Percentiles rank a stretch among this genome's conserved stretches.
Conservation (phyloP, 1,140 invertebrate genomes). For the Drosophila athabasca region DNA sequence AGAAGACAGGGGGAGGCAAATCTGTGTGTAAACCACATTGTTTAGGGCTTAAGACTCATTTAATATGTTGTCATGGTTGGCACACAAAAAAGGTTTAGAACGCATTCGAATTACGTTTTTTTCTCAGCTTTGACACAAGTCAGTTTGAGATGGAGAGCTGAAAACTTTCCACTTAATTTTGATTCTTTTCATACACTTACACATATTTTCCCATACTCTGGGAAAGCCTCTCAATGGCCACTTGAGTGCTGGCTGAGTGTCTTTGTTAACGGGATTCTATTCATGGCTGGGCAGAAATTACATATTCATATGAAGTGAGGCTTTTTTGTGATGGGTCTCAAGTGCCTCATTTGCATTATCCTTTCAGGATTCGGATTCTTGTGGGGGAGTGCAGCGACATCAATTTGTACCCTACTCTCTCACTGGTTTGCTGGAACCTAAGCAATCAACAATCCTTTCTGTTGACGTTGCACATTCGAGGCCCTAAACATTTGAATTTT, state of each 20-base stretch:
- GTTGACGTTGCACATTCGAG: conserved; percentile 31
- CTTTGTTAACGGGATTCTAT: conserved; percentile 31
- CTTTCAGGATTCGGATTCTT: conserved; percentile 19
- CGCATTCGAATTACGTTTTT: conserved; percentile 47
- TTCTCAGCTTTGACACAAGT: conserved; percentile 26
- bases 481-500: conserved; percentile 27
- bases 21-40: conserved; percentile 43
- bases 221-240: conserved; percentile 37
- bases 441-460: conserved; percentile 35
- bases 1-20: background rate
- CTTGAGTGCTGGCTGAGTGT: conserved; percentile 33
- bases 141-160: conserved; percentile 20
- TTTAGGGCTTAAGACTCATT: conserved; percentile 48
- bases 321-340: conserved; percentile 45
- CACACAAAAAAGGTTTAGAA: conserved; percentile 45
- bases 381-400: conserved; percentile 11
- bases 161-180: conserved; percentile 49
- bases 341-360: conserved; percentile 57
- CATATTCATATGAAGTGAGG: conserved; percentile 52
- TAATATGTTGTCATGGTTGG: conserved; percentile 58
- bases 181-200: conserved; percentile 32
- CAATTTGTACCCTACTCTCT: conserved; percentile 13
- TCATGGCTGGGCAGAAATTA: conserved; percentile 46
- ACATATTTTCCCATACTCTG: background rate
- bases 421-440: conserved; percentile 1